Evolutionary conservation across 2,113 vertebrate species (phyloP), one percentile per base, ranked within the genome.

Genomic region (Macaca mulatta): DNA sequence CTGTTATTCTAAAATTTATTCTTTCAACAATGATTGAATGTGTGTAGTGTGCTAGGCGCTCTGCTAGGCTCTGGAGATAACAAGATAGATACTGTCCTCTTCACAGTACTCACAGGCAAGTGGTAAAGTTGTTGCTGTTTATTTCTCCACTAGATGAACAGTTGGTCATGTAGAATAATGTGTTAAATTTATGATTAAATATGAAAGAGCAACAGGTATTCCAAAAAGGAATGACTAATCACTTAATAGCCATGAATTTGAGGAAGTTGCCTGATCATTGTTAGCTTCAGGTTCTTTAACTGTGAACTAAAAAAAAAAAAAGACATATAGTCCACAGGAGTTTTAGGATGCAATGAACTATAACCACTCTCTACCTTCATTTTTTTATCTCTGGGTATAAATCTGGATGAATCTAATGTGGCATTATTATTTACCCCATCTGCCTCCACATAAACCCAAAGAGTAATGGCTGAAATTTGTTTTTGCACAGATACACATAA

Each of bases 111-210:
- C 81, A 64, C 43, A 59, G 40, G 64, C 40, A 13, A 78, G 69
- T 94, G 13, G n/a, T 90, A 48, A 94, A 94, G n/a, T 88, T 83
- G 57, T 92, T 95, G 35, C 12, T 79, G 16, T 90, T 90, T 96
- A 72, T 89, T 93, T 35, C 23, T 78, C 20, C 10, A 89, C 25
- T 84, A 67, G 38, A 59, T 82, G 57, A 94, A 74, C 8, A 77
- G 5, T 92, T 88, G 25, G 35, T 86, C 69, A 50, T n/a, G 40
- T 90, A 59, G 43, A 80, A 48, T 92, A 93, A 48, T 87, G 82
- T 93, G 38, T 69, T 95, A 55, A 69, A 4, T 83, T 77, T 94
- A 77, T 20, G 55, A 52, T 74, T 92, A 79, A 82, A 93, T 43
- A 40, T 82, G 57, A 82, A 92, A 89, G 35, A 85, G n/a, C 72